These are phyloP conservation scores for Palaemon carinicauda DNA, from an alignment of 1,140 invertebrate genomes.

Conservation along the genomic window DNA sequence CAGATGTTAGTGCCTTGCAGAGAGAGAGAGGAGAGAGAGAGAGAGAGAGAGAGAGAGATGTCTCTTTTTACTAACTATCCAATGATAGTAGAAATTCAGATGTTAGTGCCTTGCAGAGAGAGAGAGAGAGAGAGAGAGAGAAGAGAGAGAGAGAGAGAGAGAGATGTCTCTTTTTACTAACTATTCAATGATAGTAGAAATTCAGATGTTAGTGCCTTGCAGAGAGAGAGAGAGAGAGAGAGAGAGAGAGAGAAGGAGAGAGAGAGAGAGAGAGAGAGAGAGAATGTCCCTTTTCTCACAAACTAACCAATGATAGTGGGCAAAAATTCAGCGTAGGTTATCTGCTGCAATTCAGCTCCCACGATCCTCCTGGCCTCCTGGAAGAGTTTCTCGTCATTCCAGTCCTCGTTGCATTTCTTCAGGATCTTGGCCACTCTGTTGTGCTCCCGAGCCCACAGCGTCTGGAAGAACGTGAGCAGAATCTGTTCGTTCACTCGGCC, in stretches of 20 bases:
- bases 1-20: no score
- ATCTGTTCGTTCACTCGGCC: constrained; percentile 59
- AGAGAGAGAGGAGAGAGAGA: not conserved
- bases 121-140: no score
- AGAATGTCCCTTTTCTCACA: not conserved
- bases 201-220: no score
- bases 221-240: no score
- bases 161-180: not conserved
- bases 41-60: not conserved
- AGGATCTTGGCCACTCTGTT: constrained; percentile 66
- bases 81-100: not conserved
- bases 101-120: no score
- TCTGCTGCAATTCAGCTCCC: constrained; percentile 76
- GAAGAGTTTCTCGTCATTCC: constrained; percentile 72
- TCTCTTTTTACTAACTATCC: not conserved
- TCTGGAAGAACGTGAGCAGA: constrained; percentile 62
- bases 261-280: not conserved
- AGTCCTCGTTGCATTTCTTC: constrained; percentile 65
- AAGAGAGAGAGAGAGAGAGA: not conserved
- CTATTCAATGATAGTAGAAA: not conserved
- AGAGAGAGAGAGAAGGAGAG: not conserved
- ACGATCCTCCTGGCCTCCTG: constrained; percentile 83
- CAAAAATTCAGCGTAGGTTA: not conserved
- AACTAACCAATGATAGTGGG: not conserved
- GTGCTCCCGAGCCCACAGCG: constrained; percentile 66